phyloP scores from a whole-genome alignment of 2,113 vertebrate species.

The Dasyurus viverrinus region DNA sequence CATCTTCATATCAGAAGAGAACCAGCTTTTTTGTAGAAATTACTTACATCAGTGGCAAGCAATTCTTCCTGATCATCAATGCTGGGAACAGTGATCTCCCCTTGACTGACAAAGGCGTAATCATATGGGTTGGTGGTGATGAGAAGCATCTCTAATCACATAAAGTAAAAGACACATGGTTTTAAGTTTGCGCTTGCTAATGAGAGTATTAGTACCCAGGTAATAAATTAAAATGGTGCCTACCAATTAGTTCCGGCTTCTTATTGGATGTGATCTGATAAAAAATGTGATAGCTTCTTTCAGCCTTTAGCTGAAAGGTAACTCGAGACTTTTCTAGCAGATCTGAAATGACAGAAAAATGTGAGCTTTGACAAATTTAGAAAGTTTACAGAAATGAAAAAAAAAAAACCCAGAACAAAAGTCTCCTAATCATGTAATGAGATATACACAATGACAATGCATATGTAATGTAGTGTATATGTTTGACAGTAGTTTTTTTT shows the following conservation, averaged over 20 bases:
- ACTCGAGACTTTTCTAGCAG: slow-evolving; percentile 90
- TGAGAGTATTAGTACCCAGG: background rate
- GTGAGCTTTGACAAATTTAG: background rate
- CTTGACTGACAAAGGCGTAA: slow-evolving; percentile 85
- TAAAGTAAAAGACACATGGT: background rate
- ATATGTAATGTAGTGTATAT: background rate
- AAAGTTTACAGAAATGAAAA: background rate
- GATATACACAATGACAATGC: background rate
- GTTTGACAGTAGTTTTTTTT: background rate
- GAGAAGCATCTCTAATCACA: slow-evolving; percentile 87
- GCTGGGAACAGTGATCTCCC: slow-evolving; percentile 89
- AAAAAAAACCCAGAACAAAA: background rate
- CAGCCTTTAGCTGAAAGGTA: slow-evolving; percentile 88
- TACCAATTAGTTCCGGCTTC: slow-evolving; percentile 90
- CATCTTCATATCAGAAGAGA: background rate
- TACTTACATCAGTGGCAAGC: slow-evolving; percentile 88
- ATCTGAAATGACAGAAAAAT: slow-evolving; percentile 74
- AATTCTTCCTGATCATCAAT: slow-evolving; percentile 89
- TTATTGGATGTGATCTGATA: slow-evolving; percentile 91
- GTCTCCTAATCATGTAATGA: background rate
- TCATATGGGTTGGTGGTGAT: slow-evolving; percentile 93
- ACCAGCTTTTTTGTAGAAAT: background rate
- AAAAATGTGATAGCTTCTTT: slow-evolving; percentile 91
- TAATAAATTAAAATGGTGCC: slow-evolving; percentile 24
- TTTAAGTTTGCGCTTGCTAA: background rate